Conservation (phyloP, 2,797 vertebrate genomes). For the Sebastolobus altivelis region DNA sequence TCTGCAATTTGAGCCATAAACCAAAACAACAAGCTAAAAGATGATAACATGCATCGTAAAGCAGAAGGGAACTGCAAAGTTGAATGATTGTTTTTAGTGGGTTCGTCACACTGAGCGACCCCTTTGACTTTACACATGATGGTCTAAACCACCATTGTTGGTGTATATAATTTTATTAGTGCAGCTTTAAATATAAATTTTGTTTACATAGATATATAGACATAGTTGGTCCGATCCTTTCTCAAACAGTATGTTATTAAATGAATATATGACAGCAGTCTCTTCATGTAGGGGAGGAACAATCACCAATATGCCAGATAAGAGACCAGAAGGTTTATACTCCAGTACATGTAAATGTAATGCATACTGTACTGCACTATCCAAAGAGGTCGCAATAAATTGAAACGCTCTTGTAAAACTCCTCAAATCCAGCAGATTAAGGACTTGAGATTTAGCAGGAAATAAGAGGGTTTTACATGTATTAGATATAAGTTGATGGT, state of each 20-base stretch:
- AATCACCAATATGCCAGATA: not conserved
- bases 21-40: not conserved
- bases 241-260: not conserved
- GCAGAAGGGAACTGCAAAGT: not conserved
- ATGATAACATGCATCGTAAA: not conserved
- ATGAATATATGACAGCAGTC: constrained; percentile 2
- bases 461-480: constrained; percentile 6
- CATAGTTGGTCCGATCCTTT: not conserved
- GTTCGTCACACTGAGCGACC: not conserved
- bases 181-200: not conserved
- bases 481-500: constrained; percentile 10
- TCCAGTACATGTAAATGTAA: not conserved
- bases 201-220: not conserved
- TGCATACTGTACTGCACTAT: not conserved
- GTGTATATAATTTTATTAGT: not conserved
- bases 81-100: not conserved
- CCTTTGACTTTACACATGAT: not conserved
- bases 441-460: not conserved
- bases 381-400: not conserved
- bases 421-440: not conserved
- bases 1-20: not conserved
- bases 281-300: not conserved
- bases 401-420: not conserved
- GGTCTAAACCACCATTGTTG: not conserved
- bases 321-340: not conserved